These are phyloP conservation scores for Vannuccia rotundouncinata DNA, from an alignment of 2,888 invertebrate species.

Conservation along the genomic window DNA sequence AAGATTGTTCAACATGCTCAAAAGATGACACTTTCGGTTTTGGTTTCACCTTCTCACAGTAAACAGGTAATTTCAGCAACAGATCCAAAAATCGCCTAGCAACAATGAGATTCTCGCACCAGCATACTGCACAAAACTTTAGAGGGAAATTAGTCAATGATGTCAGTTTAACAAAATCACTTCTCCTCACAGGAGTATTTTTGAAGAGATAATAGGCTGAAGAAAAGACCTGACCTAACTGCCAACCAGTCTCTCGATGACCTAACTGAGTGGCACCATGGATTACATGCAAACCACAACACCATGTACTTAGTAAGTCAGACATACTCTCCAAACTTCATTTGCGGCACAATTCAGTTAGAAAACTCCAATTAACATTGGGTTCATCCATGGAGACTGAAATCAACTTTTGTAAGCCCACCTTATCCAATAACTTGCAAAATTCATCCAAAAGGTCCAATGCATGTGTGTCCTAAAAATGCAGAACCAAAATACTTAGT, in stretches of 20 bases:
- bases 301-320: neutral
- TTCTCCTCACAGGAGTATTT: slow-evolving; percentile 31
- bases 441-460: neutral
- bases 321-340: neutral
- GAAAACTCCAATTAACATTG: slow-evolving; percentile 3
- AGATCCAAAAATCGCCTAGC: slow-evolving; percentile 1
- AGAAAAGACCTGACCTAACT: slow-evolving; percentile 16
- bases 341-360: neutral
- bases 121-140: slow-evolving; percentile 30
- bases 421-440: neutral
- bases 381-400: slow-evolving; percentile 2
- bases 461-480: slow-evolving; percentile 9
- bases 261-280: neutral
- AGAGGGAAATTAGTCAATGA: neutral
- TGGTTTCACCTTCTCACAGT: slow-evolving; percentile 15
- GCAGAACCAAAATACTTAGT: slow-evolving; percentile 25
- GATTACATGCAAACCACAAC: neutral
- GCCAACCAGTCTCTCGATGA: slow-evolving; percentile 16
- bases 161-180: slow-evolving; percentile 21
- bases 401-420: neutral
- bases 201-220: slow-evolving; percentile 34
- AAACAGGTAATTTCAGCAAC: neutral
- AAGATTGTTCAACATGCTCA: neutral
- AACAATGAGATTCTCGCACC: slow-evolving; percentile 34
- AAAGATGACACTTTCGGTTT: slow-evolving; percentile 18